Percentiles rank a stretch among this genome's conserved stretches.
Conservation (phyloP, 1,140 invertebrate species). For the Spodoptera frugiperda region DNA sequence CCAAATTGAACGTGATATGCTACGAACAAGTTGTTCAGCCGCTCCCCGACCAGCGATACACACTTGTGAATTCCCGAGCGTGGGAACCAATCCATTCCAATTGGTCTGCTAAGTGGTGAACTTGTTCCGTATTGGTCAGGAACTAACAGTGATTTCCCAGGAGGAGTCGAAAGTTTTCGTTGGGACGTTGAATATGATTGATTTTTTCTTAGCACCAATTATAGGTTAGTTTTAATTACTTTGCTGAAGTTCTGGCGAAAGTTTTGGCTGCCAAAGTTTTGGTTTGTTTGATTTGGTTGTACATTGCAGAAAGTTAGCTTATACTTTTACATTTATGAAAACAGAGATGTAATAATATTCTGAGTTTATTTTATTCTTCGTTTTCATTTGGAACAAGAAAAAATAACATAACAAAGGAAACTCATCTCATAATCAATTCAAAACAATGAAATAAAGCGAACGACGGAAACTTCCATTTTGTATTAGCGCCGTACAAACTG, state of each 20-base stretch:
- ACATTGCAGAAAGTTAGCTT: too few relatives aligned
- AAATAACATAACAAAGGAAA: background rate
- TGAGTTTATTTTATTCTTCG: too few relatives aligned
- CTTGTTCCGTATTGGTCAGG: constrained; percentile 10
- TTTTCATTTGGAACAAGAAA: background rate
- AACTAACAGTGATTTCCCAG: constrained; percentile 42
- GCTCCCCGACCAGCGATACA: constrained; percentile 16
- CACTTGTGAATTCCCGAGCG: constrained; percentile 37
- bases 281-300: too few relatives aligned
- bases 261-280: background rate
- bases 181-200: constrained; percentile 1
- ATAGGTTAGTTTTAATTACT: background rate
- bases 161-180: constrained; percentile 6
- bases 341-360: too few relatives aligned
- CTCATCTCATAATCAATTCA: background rate
- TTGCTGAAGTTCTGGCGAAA: background rate
- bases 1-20: constrained; percentile 10
- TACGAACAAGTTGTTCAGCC: background rate
- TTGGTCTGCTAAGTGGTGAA: constrained; percentile 44
- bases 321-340: too few relatives aligned
- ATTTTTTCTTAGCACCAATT: background rate
- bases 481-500: background rate
- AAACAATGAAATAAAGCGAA: background rate
- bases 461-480: background rate
- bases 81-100: constrained; percentile 31